Base-by-base conservation (phyloP, 2,888 invertebrate genomes). In the Cheilosia grossa region DNA sequence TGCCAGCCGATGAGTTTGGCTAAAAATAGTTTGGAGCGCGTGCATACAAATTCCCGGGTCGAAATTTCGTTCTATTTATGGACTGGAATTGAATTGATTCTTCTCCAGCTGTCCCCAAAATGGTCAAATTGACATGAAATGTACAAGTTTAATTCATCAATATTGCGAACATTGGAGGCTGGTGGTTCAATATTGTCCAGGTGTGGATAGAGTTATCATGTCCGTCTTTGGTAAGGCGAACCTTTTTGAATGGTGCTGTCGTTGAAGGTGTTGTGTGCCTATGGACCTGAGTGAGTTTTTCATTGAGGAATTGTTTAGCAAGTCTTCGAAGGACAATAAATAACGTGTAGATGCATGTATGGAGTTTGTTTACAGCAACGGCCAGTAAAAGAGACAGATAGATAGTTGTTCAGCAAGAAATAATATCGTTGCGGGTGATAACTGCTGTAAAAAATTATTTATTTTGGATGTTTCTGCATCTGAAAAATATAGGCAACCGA, bases 131-230 rank as follows among this genome's bases (percentile, higher is more conserved):
- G 74, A n/a, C 64, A 51, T 51, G 17, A 61, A 51, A 42, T 73
- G 74, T 4, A 4, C 44, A 27, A 54, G 17, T 77, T 77, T 77
- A 47, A 82, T 82, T 82, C 82, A 77, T 64, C 66, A 64, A 82
- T 58, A 13, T 75, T 9, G 49, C 30, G 24, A n/a, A 42, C 74
- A 56, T 17, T 47, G 44, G 2, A 3, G 44, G 21, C 24, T 42
- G 47, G 9, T 5, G 37, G 27, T 24, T 37, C 1, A 17, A 37
- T 2, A n/a, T 15, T 58, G 2, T 33, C 47, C 58, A 47, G 67
- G 63, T 61, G 67, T 17, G 61, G 56, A 81, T 81, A 75, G 63
- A 81, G 81, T 64, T 21, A 75, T 81, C 75, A 75, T 42, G 53
- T 47, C 37, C 17, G 17, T n/a, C 21, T 27, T n/a, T 47, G 51